These are phyloP conservation scores for Oxygymnocypris stewartii DNA, from an alignment of 2,113 vertebrate species.

Conservation along the genomic window DNA sequence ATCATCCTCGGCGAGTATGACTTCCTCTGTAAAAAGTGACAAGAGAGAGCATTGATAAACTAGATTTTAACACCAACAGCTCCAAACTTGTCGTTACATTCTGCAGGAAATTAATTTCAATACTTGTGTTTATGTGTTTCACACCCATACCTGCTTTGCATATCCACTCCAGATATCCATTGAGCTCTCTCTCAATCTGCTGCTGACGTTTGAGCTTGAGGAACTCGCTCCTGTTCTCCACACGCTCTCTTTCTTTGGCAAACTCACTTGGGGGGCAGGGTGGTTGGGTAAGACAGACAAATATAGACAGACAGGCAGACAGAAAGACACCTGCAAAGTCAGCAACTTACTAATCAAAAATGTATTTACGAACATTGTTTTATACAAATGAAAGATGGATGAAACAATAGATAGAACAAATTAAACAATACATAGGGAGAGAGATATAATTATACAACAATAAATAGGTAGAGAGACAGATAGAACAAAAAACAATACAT, in stretches of 20 bases:
- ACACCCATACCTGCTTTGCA: constrained; percentile 85
- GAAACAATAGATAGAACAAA: neutral
- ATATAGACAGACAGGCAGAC: neutral
- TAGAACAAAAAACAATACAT: neutral
- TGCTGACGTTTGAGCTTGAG: constrained; percentile 91
- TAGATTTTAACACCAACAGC: neutral
- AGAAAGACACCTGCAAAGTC: neutral
- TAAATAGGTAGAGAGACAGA: neutral
- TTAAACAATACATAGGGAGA: neutral
- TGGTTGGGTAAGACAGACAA: neutral
- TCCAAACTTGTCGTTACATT: neutral
- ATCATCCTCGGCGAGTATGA: constrained; percentile 88
- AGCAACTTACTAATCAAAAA: constrained; percentile 6
- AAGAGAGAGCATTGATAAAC: neutral
- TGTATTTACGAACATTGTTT: neutral
- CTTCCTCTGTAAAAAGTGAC: constrained; percentile 78
- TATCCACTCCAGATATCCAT: constrained; percentile 95
- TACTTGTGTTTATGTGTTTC: constrained; percentile 14
- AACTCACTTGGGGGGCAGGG: constrained; percentile 78
- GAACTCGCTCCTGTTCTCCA: constrained; percentile 90
- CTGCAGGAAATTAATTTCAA: neutral
- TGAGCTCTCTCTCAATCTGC: constrained; percentile 91
- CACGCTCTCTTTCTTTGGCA: constrained; percentile 93
- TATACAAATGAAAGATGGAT: neutral
- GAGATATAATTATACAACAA: neutral